Percentiles rank a stretch among this genome's conserved stretches.
These are phyloP conservation scores for Boloria euphrosyne DNA, from an alignment of 2,888 invertebrate species.

Conservation along the genomic window DNA sequence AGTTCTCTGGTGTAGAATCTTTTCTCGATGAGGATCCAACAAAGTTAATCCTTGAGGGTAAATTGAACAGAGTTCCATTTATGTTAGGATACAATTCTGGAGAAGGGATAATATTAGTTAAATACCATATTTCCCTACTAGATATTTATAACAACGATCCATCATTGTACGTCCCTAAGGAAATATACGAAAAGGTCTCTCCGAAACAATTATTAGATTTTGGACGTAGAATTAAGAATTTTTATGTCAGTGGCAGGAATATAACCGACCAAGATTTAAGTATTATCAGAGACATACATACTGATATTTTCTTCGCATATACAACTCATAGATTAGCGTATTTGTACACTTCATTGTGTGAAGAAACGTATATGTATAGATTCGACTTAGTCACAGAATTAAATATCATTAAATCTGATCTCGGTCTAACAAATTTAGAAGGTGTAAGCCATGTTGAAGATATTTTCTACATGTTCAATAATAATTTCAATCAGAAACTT, in stretches of 20 bases:
- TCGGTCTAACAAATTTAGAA: conserved; percentile 46
- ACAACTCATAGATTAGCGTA: conserved; percentile 56
- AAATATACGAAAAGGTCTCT: conserved; percentile 49
- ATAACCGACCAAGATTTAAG: conserved; percentile 45
- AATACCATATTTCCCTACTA: conserved; percentile 46
- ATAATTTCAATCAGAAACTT: conserved; percentile 53
- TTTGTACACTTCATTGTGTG: conserved; percentile 46
- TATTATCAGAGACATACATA: conserved; percentile 50
- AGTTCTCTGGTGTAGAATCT: conserved; percentile 49
- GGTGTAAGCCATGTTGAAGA: conserved; percentile 78
- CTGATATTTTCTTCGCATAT: conserved; percentile 53
- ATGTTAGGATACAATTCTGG: conserved; percentile 61
- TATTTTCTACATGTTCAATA: conserved; percentile 70
- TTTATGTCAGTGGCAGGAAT: conserved; percentile 53
- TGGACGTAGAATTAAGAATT: conserved; percentile 54
- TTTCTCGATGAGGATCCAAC: conserved; percentile 56
- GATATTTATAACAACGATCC: conserved; percentile 51
- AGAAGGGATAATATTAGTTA: conserved; percentile 55
- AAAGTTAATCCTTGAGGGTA: conserved; percentile 48
- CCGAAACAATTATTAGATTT: conserved; percentile 48
- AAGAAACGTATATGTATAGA: conserved; percentile 55
- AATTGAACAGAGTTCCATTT: conserved; percentile 54
- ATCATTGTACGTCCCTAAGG: conserved; percentile 53
- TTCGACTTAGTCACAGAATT: conserved; percentile 59
- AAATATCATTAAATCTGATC: conserved; percentile 53